Evolutionary conservation across 1,140 invertebrate species (phyloP), one percentile per base, ranked within the genome.

Genomic region (Trachymyrmex cornetzi): DNA sequence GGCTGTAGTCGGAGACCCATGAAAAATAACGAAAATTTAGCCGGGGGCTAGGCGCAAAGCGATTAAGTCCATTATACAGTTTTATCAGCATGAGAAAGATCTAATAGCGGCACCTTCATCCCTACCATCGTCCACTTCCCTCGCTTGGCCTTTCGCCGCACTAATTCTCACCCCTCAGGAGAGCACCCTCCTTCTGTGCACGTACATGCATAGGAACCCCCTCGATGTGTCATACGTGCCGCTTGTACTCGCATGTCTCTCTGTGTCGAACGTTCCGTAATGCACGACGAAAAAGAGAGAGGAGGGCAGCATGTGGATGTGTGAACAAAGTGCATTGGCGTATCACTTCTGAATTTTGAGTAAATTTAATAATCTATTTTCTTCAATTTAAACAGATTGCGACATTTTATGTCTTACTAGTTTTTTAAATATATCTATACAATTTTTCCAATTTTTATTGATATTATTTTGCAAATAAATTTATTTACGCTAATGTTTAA

Each of bases 1-100:
- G 69, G 48, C 44, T 77, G 63, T 89, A 92, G 86, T 71, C 93
- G 92, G 92, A 86, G 92, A 93, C 80, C 93, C 94, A 91, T 94
- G 94, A 95, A 95, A 95, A 95, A 94, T 95, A 95, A 95, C 94
- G 94, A 93, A 95, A 95, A 95, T 94, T 94, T 94, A 92, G 91
- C 87, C 85, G 88, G 85, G 91, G 93, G 93, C 93, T 88, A 87
- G 87, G 88, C 91, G 92, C 92, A 93, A 91, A 94, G 89, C 94
- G 94, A 95, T 95, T 95, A 95, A 94, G 94, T 92, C 93, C 92
- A 95, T 95, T 95, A 95, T 95, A 93, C 90, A 93, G 90, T 93
- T 91, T 94, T 95, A 95, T 95, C 95, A 95, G 94, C 93, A 93
- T 95, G 94, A 94, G 94, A 95, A 95, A 95, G 94, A 95, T 95